Percentiles rank a stretch among this genome's conserved stretches.
These are phyloP conservation scores for Microctenopoma stevenorrisi DNA, from an alignment of 2,797 vertebrate genomes.

Conservation along the genomic window DNA sequence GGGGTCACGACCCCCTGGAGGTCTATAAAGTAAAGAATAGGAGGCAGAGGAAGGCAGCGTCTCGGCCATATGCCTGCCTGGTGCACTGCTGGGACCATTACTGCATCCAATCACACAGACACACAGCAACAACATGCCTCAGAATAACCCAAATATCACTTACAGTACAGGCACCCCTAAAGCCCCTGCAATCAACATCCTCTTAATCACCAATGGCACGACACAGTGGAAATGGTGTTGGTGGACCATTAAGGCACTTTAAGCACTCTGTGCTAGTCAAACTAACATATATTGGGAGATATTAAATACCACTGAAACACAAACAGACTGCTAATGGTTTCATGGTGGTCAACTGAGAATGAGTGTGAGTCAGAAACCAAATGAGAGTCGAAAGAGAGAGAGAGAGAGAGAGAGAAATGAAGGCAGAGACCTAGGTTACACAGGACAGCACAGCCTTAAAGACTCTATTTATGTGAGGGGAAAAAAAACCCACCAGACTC, in stretches of 20 bases:
- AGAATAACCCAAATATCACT: conserved; percentile 81
- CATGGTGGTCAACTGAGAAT: conserved; percentile 70
- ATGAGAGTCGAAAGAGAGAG: conserved; percentile 28
- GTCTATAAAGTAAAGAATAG: conserved; percentile 77
- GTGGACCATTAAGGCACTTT: conserved; percentile 70
- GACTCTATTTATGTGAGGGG: conserved; percentile 19
- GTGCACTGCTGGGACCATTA: conserved; percentile 75
- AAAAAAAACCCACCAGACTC: conserved; percentile 19
- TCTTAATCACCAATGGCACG: conserved; percentile 67
- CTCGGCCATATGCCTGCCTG: conserved; percentile 58
- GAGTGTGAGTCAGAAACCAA: conserved; percentile 39
- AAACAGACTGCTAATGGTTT: conserved; percentile 78
- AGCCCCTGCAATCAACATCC: conserved; percentile 79
- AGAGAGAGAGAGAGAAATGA: conserved; percentile 20
- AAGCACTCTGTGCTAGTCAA: conserved; percentile 62
- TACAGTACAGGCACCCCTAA: conserved; percentile 70
- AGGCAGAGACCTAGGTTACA: conserved; percentile 25
- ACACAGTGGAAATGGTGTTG: conserved; percentile 67
- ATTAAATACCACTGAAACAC: conserved; percentile 63
- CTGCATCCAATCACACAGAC: conserved; percentile 59
- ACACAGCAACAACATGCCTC: conserved; percentile 56
- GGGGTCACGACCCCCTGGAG: conserved; percentile 68
- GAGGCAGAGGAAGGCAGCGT: conserved; percentile 58
- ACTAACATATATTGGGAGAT: conserved; percentile 69
- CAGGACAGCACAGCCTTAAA: conserved; percentile 14